Conservation (phyloP, 2,113 vertebrate species). For the Notarius quadriscutis region DNA sequence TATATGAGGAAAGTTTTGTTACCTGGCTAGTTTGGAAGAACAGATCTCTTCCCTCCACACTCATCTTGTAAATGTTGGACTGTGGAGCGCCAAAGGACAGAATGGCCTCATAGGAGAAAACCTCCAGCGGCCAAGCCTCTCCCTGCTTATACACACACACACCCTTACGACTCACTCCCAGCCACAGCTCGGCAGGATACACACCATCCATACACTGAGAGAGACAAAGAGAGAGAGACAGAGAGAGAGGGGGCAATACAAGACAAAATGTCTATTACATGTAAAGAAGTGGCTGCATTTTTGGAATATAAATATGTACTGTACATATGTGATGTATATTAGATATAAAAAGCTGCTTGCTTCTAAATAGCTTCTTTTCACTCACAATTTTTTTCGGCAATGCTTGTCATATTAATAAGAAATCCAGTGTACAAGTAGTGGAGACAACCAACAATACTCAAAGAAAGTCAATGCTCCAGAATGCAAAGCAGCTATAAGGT, state of each 20-base stretch:
- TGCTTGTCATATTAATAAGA: not conserved
- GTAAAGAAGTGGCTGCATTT: no score
- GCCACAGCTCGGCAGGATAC: constrained; percentile 90
- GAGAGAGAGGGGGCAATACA: not conserved
- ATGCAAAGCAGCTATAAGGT: not conserved
- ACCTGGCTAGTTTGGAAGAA: constrained; percentile 93
- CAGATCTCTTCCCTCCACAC: constrained; percentile 89
- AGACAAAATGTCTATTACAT: not conserved
- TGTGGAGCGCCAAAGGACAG: constrained; percentile 92
- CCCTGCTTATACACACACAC: constrained; percentile 95
- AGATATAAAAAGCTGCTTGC: not conserved
- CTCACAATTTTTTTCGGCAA: not conserved
- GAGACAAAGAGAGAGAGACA: constrained; percentile 1
- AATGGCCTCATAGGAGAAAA: constrained; percentile 93
- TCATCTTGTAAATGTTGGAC: constrained; percentile 90
- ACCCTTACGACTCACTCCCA: constrained; percentile 88
- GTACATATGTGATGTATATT: not conserved
- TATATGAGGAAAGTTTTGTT: constrained; percentile 41
- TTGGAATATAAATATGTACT: not conserved
- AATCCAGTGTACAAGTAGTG: not conserved
- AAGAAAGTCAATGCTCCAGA: not conserved
- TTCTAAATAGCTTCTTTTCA: no score
- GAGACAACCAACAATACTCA: not conserved
- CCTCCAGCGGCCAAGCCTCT: constrained; percentile 86
- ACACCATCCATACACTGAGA: constrained; percentile 83